Conservation (phyloP, 2,113 vertebrate species). For the Smithornis capensis region DNA sequence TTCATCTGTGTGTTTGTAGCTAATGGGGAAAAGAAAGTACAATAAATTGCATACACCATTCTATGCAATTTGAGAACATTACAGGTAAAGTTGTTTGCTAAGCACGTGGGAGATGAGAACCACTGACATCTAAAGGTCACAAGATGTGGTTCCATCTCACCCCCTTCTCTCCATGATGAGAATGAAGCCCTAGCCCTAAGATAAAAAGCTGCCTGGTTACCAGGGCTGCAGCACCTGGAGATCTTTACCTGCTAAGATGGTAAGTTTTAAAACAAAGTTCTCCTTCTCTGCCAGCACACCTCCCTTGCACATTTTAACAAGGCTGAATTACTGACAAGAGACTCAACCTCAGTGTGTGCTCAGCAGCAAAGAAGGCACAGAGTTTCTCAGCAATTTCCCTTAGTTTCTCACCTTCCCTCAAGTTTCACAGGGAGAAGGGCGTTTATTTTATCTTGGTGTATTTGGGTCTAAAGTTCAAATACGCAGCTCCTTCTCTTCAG, state of each 20-base stretch:
- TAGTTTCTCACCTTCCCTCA: neutral
- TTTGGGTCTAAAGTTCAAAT: neutral
- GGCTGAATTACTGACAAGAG: neutral
- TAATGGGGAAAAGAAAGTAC: slow-evolving; percentile 27
- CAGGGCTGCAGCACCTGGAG: neutral
- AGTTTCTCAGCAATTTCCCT: neutral
- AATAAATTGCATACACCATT: neutral
- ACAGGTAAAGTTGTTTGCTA: neutral
- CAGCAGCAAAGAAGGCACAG: neutral
- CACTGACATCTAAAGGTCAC: neutral
- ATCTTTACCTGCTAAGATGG: neutral
- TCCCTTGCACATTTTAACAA: neutral
- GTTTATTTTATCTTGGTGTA: neutral
- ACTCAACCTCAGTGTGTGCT: neutral
- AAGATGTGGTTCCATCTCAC: neutral
- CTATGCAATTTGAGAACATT: neutral
- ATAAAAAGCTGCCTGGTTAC: neutral
- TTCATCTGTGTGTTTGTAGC: slow-evolving; percentile 80
- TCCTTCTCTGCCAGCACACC: neutral
- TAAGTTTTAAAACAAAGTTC: neutral
- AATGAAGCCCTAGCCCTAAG: neutral
- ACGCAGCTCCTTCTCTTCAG: neutral
- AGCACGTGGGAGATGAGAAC: neutral
- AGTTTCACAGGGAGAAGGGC: neutral
- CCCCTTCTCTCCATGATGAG: neutral